Percentiles rank a stretch among this genome's conserved stretches.
Evolutionary conservation across 1,140 invertebrate species (phyloP).

Genomic region (Drosophila mayri): DNA sequence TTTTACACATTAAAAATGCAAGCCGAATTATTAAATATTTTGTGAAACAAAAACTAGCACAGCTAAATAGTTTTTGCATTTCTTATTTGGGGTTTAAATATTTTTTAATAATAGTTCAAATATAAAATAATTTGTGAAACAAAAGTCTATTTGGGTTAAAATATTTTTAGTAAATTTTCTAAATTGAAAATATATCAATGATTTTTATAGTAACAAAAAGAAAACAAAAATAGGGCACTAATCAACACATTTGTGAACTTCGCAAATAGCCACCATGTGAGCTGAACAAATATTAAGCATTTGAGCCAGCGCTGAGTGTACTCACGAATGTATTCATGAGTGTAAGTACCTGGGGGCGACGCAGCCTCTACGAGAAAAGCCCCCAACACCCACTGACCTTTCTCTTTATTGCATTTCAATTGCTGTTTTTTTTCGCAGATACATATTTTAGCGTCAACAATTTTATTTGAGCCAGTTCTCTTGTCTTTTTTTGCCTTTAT

Average conservation of each 20-base stretch:
- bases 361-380: background rate
- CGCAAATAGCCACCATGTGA: background rate
- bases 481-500: background rate
- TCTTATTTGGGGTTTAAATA: no score
- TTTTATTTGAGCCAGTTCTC: conserved; percentile 32
- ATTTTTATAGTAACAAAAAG: no score
- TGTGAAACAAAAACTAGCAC: no score
- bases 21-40: no score
- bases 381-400: conserved; percentile 30
- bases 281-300: conserved; percentile 19
- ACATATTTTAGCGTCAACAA: conserved; percentile 43
- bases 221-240: background rate
- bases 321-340: conserved; percentile 36
- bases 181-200: background rate
- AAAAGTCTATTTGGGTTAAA: no score
- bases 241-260: background rate
- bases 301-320: conserved; percentile 27
- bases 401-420: conserved; percentile 22
- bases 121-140: no score
- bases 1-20: background rate
- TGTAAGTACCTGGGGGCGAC: conserved; percentile 27
- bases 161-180: background rate
- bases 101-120: no score
- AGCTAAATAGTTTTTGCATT: no score
- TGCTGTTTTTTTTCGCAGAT: conserved; percentile 35